Base-by-base conservation (phyloP, 2,888 invertebrate species). In the Drosophila basisetae region DNA sequence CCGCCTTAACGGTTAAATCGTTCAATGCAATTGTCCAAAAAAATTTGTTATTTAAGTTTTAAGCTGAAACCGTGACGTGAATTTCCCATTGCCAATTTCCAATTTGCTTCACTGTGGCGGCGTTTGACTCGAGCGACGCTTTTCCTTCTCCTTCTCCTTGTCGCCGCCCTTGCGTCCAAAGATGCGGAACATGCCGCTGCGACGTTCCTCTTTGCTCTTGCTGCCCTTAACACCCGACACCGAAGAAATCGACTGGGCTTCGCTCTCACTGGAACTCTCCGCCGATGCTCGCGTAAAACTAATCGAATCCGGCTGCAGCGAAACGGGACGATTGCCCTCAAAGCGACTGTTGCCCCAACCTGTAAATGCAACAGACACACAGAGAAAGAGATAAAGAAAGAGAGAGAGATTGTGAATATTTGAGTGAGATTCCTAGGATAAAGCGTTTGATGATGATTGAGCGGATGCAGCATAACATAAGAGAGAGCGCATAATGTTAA, bases 191-290 rank as follows among this genome's bases (percentile, higher is more conserved):
- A 94, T 91, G 54, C 93, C 92, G 39, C 93, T 93, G 77, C 92
- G 92, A 6, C 92, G 92, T 62, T 93, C 92, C 59, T 93, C 93
- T 79, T 93, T 92, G 78, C 90, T 92, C 77, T 91, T 92, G 54
- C 92, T 93, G 70, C 93, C 93, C 69, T 92, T 92, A 58, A 92
- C 82, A 1, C 92, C 92, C 58, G 93, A 93, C 43, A 93, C 85
- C 11, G 93, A 93, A 66, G 93, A 93, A 72, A 93, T 92, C 28
- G 93, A 93, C 83, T 93, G 93, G 43, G 94, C 93, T 80, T 94
- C 94, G 76, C 93, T 93, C 81, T 94, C 94, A 82, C 94, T 94
- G 55, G 93, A 93, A 76, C 94, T 94, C 76, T 94, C 94, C 33
- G 94, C 93, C 2, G 92, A 92, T 3, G 90, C 91, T 25, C 93